Evolutionary conservation across 2,888 invertebrate genomes (phyloP).

Genomic region (Herminia tarsipennalis): DNA sequence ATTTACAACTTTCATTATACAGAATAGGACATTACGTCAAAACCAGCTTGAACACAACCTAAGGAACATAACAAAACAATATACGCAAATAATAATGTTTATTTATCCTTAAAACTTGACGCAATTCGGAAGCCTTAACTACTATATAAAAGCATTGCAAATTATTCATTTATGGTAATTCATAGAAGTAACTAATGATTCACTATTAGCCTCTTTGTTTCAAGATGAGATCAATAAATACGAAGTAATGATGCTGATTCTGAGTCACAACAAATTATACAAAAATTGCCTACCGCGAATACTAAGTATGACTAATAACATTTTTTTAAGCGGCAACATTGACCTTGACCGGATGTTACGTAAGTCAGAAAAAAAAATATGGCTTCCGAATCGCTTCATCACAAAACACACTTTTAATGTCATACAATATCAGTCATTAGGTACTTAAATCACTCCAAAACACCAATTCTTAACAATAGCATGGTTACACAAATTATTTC

Average conservation of each 20-base stretch:
- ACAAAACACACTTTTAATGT: conserved; percentile 51
- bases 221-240: background rate
- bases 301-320: no score
- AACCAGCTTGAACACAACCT: conserved; percentile 39
- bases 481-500: no score
- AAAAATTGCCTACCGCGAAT: no score
- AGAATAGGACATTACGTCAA: conserved; percentile 21
- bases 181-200: background rate
- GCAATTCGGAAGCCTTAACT: background rate
- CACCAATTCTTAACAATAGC: no score
- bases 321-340: no score
- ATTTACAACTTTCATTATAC: conserved; percentile 65
- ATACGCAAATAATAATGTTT: no score
- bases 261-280: no score
- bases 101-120: background rate
- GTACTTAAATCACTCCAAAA: conserved; percentile 47
- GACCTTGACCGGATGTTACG: no score
- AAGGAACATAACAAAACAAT: conserved; percentile 39
- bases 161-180: no score
- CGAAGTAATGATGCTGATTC: background rate
- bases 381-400: conserved; percentile 12
- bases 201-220: background rate
- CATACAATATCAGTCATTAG: conserved; percentile 56
- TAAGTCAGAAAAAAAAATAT: no score
- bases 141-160: no score